These are phyloP conservation scores for Leucozona laternaria DNA, from an alignment of 2,888 invertebrate genomes.

Conservation along the genomic window DNA sequence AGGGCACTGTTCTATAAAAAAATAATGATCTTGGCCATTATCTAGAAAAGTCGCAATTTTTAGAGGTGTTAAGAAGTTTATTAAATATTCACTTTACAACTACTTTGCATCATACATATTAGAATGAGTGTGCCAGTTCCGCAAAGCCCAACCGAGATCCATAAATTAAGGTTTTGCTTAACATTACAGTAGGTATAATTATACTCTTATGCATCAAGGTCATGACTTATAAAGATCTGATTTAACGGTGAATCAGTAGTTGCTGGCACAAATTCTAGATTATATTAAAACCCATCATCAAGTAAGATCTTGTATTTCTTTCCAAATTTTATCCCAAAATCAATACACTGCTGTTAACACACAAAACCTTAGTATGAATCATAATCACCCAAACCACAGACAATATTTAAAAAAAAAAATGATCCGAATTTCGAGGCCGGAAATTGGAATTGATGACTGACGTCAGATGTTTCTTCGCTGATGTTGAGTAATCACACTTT, in stretches of 20 bases:
- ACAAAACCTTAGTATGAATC: slow-evolving; percentile 14
- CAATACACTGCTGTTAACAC: background rate
- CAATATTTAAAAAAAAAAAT: slow-evolving; percentile 1
- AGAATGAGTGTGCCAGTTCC: slow-evolving; percentile 8
- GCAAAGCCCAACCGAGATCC: background rate
- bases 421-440: slow-evolving; percentile 30
- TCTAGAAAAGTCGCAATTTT: background rate
- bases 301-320: background rate
- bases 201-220: background rate
- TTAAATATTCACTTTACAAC: background rate
- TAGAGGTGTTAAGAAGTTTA: slow-evolving; percentile 10
- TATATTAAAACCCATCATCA: background rate
- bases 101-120: background rate
- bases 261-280: background rate
- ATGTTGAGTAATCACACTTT: slow-evolving; percentile 16
- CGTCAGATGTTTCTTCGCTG: slow-evolving; percentile 2
- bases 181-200: too few species aligned
- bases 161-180: background rate
- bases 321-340: background rate
- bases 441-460: slow-evolving; percentile 15
- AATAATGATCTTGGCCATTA: slow-evolving; percentile 2
- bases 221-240: background rate
- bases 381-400: slow-evolving; percentile 22
- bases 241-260: background rate
- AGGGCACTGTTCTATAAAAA: background rate